Base-by-base conservation (phyloP, 2,888 invertebrate genomes). In the Microplitis manilae region DNA sequence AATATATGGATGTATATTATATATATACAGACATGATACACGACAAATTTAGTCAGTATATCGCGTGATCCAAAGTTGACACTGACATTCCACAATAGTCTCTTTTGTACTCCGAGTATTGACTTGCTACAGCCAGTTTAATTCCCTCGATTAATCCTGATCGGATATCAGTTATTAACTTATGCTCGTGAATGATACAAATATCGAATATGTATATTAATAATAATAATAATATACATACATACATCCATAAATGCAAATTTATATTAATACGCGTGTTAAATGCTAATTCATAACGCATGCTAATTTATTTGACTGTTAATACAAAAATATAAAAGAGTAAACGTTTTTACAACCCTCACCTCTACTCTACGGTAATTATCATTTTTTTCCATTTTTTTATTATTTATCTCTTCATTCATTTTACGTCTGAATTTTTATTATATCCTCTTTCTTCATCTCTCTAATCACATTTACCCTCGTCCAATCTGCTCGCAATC, bases 1-100 rank as follows among this genome's bases (percentile, higher is more conserved):
- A 50, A 50, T 13, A 9, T 20, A 60, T 59, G 30, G n/a, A 67
- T 67, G 15, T 15, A 39, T 67, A 20, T 30, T 20, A 39, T 38
- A 15, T 67, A 38, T 67, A 70, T 72, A 41, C 62, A 62, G 62
- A 62, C 62, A 41, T 68, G 40, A 40, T 30, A 50, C 59, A 72
- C 64, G 64, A 64, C 41, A 72, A 72, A 20, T 72, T 39, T 64
- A 72, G 50, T 72, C 62, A 17, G 71, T 61, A 59, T 60, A 73
- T 73, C 65, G 59, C 78, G 79, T 81, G 77, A 81, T 80, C 79
- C 81, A 80, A 82, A 81, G 81, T 82, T 83, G 77, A 80, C 80
- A 80, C 80, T 80, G 80, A 80, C 80, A 80, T 80, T 77, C 76
- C 75, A 65, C 70, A 40, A 77, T 78, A 76, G 69, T 77, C 77